Evolutionary conservation across 2,113 vertebrate genomes (phyloP).

Genomic region (Pongo pygmaeus): DNA sequence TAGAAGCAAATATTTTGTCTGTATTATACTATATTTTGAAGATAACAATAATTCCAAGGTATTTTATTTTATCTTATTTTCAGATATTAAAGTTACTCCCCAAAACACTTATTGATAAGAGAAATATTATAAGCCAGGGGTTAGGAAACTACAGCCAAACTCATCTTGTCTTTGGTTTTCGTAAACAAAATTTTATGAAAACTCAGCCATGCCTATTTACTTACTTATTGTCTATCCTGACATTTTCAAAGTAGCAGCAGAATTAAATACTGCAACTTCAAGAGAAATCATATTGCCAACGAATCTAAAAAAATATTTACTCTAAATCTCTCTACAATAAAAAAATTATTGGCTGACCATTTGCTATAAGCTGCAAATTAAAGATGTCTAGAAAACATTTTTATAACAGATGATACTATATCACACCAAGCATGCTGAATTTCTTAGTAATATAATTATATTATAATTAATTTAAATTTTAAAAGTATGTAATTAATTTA

Average conservation of each 20-base stretch:
- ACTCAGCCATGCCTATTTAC: background rate
- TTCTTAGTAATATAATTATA: background rate
- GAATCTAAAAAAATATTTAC: background rate
- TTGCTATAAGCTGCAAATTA: background rate
- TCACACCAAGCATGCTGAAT: background rate
- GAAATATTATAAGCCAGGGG: background rate
- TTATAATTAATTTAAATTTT: background rate
- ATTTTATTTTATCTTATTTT: too few species aligned
- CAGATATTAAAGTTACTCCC: too few species aligned
- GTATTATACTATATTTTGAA: too few species aligned
- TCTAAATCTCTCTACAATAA: background rate
- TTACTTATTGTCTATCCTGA: background rate
- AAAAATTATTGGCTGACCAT: background rate
- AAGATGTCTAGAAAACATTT: background rate
- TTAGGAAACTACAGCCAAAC: background rate
- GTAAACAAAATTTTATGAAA: background rate
- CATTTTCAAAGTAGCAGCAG: fast-evolving
- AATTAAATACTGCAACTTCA: background rate
- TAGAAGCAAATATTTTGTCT: too few species aligned
- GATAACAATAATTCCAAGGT: too few species aligned
- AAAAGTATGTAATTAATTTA: background rate
- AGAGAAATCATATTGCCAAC: background rate
- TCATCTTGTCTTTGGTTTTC: background rate
- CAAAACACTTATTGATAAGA: background rate
- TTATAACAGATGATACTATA: too few species aligned